phyloP scores from a whole-genome alignment of 1,140 invertebrate species.

The Heliothis subflexa region DNA sequence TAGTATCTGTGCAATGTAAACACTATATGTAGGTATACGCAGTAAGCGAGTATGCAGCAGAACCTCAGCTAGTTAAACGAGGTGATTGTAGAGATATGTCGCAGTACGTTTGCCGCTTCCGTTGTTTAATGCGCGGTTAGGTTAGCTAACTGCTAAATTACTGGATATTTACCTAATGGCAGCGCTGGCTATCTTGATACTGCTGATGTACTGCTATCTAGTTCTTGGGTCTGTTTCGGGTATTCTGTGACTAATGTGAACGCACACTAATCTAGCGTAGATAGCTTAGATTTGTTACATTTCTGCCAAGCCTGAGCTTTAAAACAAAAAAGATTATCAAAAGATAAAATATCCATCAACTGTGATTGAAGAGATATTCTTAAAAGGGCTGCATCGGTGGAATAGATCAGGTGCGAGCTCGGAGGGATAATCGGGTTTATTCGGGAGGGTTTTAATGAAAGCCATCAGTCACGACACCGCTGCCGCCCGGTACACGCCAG shows the following conservation, averaged over 20 bases:
- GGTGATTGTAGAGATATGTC: constrained; percentile 13
- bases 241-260: not conserved
- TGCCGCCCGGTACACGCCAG: constrained; percentile 16
- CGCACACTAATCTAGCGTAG: not conserved
- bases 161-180: constrained; percentile 30
- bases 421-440: constrained; percentile 52
- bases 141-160: constrained; percentile 25
- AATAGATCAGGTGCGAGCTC: constrained; percentile 54
- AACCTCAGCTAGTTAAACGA: constrained; percentile 3
- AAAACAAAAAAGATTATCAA: not conserved
- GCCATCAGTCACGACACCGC: constrained; percentile 50
- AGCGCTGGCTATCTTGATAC: not conserved
- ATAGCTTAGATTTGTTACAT: not conserved
- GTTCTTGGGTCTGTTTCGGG: not conserved
- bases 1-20: not conserved
- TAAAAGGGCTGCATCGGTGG: constrained; percentile 26
- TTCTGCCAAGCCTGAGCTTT: not conserved
- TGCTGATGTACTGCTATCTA: constrained; percentile 1
- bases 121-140: constrained; percentile 24
- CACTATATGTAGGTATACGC: too few species aligned
- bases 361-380: constrained; percentile 15
- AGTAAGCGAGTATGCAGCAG: not conserved
- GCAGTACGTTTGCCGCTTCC: constrained; percentile 10
- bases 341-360: constrained; percentile 12
- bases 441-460: constrained; percentile 57